phyloP scores from a whole-genome alignment of 1,140 invertebrate species.

The Drosophila varians region DNA sequence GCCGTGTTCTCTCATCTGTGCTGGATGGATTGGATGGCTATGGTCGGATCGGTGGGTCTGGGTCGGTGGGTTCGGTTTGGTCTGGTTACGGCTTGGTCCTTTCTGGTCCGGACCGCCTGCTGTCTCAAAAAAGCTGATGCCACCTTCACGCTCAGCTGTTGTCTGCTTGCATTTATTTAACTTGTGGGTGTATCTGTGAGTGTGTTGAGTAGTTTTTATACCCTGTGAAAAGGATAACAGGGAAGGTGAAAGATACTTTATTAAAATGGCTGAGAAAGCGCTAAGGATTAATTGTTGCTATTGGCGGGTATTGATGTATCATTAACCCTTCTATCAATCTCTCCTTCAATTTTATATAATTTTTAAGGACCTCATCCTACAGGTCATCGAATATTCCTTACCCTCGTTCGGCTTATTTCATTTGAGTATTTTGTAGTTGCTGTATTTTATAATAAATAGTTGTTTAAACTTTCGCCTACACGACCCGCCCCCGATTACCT shows the following conservation, averaged over 20 bases:
- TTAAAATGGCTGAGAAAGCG: neutral
- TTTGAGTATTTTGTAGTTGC: slow-evolving; percentile 64
- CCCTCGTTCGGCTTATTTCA: slow-evolving; percentile 8
- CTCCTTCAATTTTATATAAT: too few relatives aligned
- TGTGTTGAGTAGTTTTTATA: slow-evolving; percentile 66
- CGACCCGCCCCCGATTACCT: neutral
- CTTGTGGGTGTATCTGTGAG: neutral
- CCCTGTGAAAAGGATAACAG: slow-evolving; percentile 12
- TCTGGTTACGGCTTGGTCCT: slow-evolving; percentile 17
- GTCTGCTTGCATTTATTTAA: slow-evolving; percentile 52
- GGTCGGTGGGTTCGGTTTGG: slow-evolving; percentile 33
- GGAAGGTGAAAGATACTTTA: neutral
- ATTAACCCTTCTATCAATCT: too few relatives aligned
- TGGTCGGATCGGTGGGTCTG: slow-evolving; percentile 31
- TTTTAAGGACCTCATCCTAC: neutral
- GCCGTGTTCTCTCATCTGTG: slow-evolving; percentile 41
- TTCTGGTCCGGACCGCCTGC: slow-evolving; percentile 39
- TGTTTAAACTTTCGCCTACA: slow-evolving; percentile 74
- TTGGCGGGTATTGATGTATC: too few relatives aligned
- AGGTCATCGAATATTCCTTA: slow-evolving; percentile 13
- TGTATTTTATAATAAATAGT: slow-evolving; percentile 81
- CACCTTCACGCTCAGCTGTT: slow-evolving; percentile 65
- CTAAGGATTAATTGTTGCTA: too few relatives aligned
- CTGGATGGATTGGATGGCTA: slow-evolving; percentile 43
- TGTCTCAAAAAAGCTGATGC: slow-evolving; percentile 56